Conservation (phyloP, 2,888 invertebrate species). For the Adelognathus sp. region DNA sequence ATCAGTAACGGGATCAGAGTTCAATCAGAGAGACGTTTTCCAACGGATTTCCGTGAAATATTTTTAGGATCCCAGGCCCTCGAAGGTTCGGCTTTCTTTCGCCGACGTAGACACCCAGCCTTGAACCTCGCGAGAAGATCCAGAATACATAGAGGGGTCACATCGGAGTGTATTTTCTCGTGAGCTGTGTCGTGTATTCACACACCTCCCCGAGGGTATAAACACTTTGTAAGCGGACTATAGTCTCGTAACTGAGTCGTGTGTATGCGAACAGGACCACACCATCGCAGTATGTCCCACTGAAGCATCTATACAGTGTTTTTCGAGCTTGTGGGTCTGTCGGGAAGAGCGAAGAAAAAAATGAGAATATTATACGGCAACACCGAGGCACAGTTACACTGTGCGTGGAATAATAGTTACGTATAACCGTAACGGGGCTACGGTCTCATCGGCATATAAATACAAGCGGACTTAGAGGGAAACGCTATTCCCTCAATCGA, state of each 20-base stretch:
- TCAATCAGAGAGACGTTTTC: neutral
- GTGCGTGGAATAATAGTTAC: neutral
- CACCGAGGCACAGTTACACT: neutral
- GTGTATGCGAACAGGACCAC: slow-evolving; percentile 40
- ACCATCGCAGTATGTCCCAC: too few species aligned
- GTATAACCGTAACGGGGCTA: neutral
- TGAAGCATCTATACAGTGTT: slow-evolving; percentile 26
- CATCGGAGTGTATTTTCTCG: slow-evolving; percentile 18
- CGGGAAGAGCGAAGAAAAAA: neutral
- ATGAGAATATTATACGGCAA: slow-evolving; percentile 16
- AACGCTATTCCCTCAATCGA: neutral
- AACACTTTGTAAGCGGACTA: slow-evolving; percentile 15
- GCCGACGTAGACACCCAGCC: neutral
- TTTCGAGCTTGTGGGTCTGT: slow-evolving; percentile 42
- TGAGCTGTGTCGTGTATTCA: slow-evolving; percentile 2
- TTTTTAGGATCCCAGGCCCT: neutral
- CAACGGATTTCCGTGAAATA: slow-evolving; percentile 1
- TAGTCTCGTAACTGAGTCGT: slow-evolving; percentile 63
- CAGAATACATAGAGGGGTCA: neutral
- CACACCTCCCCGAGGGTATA: neutral
- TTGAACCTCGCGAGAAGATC: neutral
- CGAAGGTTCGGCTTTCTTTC: neutral
- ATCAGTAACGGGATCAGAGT: neutral
- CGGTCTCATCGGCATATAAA: neutral
- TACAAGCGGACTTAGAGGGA: neutral